Percentiles rank a stretch among this genome's conserved stretches.
Evolutionary conservation across 2,113 vertebrate species (phyloP).

Genomic region (Scolopax mira): DNA sequence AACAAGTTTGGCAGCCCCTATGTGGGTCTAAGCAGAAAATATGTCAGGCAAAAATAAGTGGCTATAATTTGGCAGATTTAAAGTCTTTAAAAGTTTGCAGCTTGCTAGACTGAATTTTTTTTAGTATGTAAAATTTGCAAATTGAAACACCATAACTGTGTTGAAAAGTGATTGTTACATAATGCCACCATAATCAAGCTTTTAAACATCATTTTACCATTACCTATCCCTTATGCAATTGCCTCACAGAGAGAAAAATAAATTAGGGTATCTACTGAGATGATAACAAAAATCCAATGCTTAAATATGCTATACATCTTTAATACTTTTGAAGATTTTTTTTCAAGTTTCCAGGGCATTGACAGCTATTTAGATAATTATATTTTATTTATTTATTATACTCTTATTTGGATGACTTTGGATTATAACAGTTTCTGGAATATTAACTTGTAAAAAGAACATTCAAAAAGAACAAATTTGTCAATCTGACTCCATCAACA

Average conservation of each 20-base stretch:
- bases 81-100: slow-evolving; percentile 78
- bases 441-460: not conserved
- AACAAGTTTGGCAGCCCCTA: slow-evolving; percentile 81
- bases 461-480: not conserved
- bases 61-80: slow-evolving; percentile 78
- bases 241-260: not conserved
- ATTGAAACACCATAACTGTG: slow-evolving; percentile 68
- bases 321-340: not conserved
- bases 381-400: not conserved
- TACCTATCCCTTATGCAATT: not conserved
- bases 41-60: slow-evolving; percentile 78
- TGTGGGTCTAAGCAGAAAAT: slow-evolving; percentile 75
- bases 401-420: not conserved
- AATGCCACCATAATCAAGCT: slow-evolving; percentile 44
- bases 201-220: slow-evolving; percentile 17
- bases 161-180: slow-evolving; percentile 63
- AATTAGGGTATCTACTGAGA: not conserved
- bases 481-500: not conserved
- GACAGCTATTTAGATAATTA: not conserved
- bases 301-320: not conserved
- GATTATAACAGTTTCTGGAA: not conserved
- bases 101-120: slow-evolving; percentile 50
- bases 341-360: not conserved
- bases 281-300: not conserved
- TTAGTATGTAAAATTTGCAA: slow-evolving; percentile 72